Percentiles rank a stretch among this genome's conserved stretches.
Conservation (phyloP, 2,797 vertebrate species). For the Pempheris klunzingeri region DNA sequence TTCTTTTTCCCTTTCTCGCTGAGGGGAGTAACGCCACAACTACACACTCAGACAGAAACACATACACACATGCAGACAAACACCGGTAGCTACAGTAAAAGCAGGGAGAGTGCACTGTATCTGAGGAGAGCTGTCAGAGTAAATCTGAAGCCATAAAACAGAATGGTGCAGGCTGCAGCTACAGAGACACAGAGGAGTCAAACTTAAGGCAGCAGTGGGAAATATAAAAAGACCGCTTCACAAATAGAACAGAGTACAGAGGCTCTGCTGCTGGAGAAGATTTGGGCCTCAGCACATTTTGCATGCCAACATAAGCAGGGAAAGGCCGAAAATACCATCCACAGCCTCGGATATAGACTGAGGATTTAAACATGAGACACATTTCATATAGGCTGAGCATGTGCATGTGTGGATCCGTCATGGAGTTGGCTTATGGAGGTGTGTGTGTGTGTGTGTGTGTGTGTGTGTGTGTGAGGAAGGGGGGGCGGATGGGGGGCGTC, state of each 20-base stretch:
- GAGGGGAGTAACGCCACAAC: constrained; percentile 5
- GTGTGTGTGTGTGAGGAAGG: constrained; percentile 10
- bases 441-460: constrained; percentile 39
- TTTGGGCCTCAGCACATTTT: constrained; percentile 40
- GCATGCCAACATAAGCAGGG: constrained; percentile 54
- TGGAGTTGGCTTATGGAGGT: constrained; percentile 40
- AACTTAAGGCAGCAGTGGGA: constrained; percentile 52
- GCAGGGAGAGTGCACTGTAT: constrained; percentile 29
- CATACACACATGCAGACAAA: constrained; percentile 34
- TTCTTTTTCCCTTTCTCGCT: background rate
- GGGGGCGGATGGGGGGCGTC: constrained; percentile 28
- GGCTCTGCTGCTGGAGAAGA: constrained; percentile 46
- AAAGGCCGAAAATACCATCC: constrained; percentile 53
- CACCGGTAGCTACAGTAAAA: constrained; percentile 41
- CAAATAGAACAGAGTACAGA: constrained; percentile 68
- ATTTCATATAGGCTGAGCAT: constrained; percentile 38
- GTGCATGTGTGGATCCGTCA: constrained; percentile 49
- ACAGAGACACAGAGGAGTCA: constrained; percentile 65
- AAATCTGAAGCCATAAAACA: constrained; percentile 58
- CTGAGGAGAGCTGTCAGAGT: constrained; percentile 61
- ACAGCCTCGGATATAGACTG: constrained; percentile 40
- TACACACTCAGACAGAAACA: constrained; percentile 19
- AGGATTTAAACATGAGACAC: constrained; percentile 51
- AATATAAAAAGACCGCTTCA: constrained; percentile 62
- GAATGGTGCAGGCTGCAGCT: constrained; percentile 65